phyloP scores from a whole-genome alignment of 2,797 vertebrate genomes.

The Champsocephalus gunnari region DNA sequence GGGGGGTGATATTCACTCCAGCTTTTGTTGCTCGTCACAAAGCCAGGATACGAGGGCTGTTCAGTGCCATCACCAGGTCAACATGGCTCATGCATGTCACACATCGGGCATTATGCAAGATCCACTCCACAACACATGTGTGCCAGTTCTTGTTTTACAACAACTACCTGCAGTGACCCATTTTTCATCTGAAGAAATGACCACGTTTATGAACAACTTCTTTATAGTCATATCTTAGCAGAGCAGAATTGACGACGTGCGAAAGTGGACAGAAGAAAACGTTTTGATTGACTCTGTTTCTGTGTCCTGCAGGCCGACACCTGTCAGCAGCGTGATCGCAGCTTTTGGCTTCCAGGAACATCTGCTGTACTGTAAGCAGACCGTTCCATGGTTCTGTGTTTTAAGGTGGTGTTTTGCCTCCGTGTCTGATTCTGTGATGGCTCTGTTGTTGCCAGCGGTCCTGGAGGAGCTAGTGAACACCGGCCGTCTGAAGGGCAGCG shows the following conservation, averaged over 20 bases:
- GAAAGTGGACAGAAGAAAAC: neutral
- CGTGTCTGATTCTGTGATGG: neutral
- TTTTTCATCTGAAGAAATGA: too few relatives aligned
- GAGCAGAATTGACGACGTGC: too few relatives aligned
- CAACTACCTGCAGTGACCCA: neutral
- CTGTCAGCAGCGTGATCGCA: slow-evolving; percentile 91
- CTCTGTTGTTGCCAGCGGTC: slow-evolving; percentile 82
- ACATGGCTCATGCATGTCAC: neutral
- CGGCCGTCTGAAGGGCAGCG: slow-evolving; percentile 90
- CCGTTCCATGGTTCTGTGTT: neutral
- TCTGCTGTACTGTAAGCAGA: slow-evolving; percentile 94
- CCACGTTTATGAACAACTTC: too few relatives aligned
- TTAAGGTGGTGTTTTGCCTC: neutral
- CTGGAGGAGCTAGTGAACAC: slow-evolving; percentile 92
- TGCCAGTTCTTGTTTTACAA: neutral
- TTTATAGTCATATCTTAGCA: too few relatives aligned
- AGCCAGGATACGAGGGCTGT: slow-evolving; percentile 93
- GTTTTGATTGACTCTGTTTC: neutral
- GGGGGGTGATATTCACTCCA: slow-evolving; percentile 93
- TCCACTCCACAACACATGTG: neutral
- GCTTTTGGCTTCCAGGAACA: slow-evolving; percentile 94
- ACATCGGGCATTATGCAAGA: neutral
- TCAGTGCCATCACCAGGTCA: slow-evolving; percentile 93
- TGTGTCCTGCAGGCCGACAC: slow-evolving; percentile 87
- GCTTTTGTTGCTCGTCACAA: slow-evolving; percentile 93